A percentile compares a stretch with the other conserved stretches of the same genome.
Conservation (phyloP, 2,888 invertebrate genomes). For the Brachyptera risi region DNA sequence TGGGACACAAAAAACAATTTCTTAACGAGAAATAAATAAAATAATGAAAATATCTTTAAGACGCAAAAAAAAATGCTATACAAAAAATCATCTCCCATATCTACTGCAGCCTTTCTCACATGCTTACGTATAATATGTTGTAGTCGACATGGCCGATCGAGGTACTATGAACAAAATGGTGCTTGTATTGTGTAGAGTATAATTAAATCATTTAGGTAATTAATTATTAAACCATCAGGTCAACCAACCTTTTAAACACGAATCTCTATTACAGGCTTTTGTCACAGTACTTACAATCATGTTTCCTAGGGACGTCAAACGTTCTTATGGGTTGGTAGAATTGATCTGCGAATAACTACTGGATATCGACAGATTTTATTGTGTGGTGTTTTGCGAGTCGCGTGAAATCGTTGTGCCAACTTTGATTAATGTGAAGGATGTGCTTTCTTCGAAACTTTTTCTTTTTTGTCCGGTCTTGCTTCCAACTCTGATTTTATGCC, state of each 20-base stretch:
- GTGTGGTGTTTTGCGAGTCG: neutral
- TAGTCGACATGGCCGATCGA: neutral
- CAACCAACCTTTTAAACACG: constrained; percentile 17
- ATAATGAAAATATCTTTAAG: neutral
- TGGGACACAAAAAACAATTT: constrained; percentile 13
- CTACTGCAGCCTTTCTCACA: constrained; percentile 10
- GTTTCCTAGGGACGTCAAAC: constrained; percentile 19
- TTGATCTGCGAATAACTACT: too few relatives aligned
- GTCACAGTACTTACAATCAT: constrained; percentile 25
- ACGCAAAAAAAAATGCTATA: neutral
- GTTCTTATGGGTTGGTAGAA: neutral
- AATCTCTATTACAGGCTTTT: constrained; percentile 26
- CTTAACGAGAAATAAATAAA: neutral
- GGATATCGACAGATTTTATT: neutral
- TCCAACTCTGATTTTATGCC: neutral
- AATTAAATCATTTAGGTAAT: constrained; percentile 4
- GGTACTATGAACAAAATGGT: neutral
- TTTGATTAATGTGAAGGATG: too few relatives aligned
- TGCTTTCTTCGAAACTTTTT: neutral
- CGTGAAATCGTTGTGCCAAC: too few relatives aligned
- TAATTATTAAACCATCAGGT: constrained; percentile 15
- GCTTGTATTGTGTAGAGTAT: constrained; percentile 8
- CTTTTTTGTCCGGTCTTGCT: neutral
- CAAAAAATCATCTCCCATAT: constrained; percentile 5
- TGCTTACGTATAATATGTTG: neutral